Base-by-base conservation (phyloP, 2,113 vertebrate genomes). In the Xyrauchen texanus region DNA sequence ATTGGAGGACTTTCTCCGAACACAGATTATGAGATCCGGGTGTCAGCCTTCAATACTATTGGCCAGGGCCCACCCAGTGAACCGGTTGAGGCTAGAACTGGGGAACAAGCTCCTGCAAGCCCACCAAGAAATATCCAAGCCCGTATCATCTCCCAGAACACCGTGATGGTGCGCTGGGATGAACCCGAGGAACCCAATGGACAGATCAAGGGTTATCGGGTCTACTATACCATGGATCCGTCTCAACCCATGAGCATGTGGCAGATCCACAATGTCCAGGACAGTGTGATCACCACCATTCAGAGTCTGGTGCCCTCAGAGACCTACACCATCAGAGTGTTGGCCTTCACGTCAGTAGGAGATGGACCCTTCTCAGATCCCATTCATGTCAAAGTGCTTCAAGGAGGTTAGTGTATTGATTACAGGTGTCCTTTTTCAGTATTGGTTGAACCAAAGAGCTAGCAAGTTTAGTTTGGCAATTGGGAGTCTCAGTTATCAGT, bases 81-180 rank as follows among this genome's bases (percentile, higher is more conserved):
- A 86, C 93, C 96, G 0, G 96, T 98, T 72, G 97, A 98, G 79
- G 96, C 97, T 0, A 92, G 96, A 3, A 99, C 98, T 0, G 98
- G 97, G 9, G 97, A 99, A 46, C 98, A 99, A 81, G 98, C 97
- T 0, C 97, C 97, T 0, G 97, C 98, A 78, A 98, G 97, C 1
- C 96, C 98, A 0, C 98, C 98, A 0, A 91, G 96, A 7, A 98
- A 95, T 0, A 95, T 99, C 77, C 96, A 98, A 84, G 97, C 95
- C 0, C 94, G 96, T 2, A 98, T 99, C 89, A 92, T 99, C 83
- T 98, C 96, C 6, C 92, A 95, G 67, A 95, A 93, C 86, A 98
- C 97, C 80, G 97, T 99, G 98, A 94, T 99, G 88, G 95, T 99
- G 84, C 95, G 96, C 77, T 99, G 98, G 98, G 97, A 98, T 46